Conservation (phyloP, 2,888 invertebrate genomes). For the Autographa gamma region DNA sequence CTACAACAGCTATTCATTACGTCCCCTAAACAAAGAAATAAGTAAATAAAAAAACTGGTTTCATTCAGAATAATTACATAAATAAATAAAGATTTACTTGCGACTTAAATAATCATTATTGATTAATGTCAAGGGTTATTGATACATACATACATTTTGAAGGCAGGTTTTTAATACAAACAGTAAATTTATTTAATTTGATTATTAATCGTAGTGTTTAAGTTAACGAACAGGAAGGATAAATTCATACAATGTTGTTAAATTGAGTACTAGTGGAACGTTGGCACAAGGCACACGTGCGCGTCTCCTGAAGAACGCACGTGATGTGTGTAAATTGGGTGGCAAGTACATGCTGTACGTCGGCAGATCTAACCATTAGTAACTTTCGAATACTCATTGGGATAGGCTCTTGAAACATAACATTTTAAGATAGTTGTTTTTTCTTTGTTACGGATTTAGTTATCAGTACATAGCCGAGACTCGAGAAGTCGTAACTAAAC, state of each 20-base stretch:
- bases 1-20: not conserved
- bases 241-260: not conserved
- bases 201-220: not conserved
- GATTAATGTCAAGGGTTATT: slow-evolving; percentile 2
- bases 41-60: not conserved
- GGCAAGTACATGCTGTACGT: slow-evolving; percentile 17
- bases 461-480: slow-evolving; percentile 13
- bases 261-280: slow-evolving; percentile 34
- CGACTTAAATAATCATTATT: slow-evolving; percentile 1
- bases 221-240: slow-evolving; percentile 9
- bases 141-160: slow-evolving; percentile 1
- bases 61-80: not conserved
- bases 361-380: slow-evolving; percentile 20
- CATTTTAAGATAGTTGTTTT: not conserved
- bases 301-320: slow-evolving; percentile 24
- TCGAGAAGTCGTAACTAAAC: slow-evolving; percentile 26
- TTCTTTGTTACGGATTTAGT: not conserved
- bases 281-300: slow-evolving; percentile 43
- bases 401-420: not conserved
- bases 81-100: slow-evolving; percentile 1
- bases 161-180: not conserved
- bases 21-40: not conserved
- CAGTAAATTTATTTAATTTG: not conserved
- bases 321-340: slow-evolving; percentile 46
- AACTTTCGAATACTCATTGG: not conserved